Conservation (phyloP, 2,113 vertebrate species). For the Chitala chitala region DNA sequence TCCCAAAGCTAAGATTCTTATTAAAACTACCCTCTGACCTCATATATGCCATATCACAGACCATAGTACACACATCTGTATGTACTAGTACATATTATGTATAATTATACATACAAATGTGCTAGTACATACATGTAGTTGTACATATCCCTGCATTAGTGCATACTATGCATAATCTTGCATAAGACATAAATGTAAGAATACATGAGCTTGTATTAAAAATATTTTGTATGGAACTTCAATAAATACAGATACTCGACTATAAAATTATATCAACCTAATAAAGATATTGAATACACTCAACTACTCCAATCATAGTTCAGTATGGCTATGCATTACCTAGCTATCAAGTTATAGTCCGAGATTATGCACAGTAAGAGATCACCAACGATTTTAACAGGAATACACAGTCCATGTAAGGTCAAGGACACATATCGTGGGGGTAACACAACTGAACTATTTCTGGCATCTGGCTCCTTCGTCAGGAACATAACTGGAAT, state of each 20-base stretch:
- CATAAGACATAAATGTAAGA: slow-evolving; percentile 1
- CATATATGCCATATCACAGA: no score
- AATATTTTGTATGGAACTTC: background rate
- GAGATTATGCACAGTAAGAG: slow-evolving; percentile 12
- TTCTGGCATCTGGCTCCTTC: slow-evolving; percentile 41
- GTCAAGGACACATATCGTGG: slow-evolving; percentile 27
- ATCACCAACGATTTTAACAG: slow-evolving; percentile 9
- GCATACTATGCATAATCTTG: background rate
- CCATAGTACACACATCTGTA: background rate
- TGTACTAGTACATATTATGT: background rate
- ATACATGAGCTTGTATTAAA: background rate
- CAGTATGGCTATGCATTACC: background rate
- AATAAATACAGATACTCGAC: background rate
- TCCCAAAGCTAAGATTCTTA: slow-evolving; percentile 35
- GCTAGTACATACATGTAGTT: background rate
- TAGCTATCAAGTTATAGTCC: background rate
- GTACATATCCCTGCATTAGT: background rate
- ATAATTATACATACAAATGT: background rate
- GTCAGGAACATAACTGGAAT: slow-evolving; percentile 26
- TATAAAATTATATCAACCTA: background rate
- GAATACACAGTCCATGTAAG: slow-evolving; percentile 14
- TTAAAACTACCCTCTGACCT: slow-evolving; percentile 26
- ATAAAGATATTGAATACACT: background rate
- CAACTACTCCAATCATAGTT: background rate
- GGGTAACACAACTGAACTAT: slow-evolving; percentile 32